A percentile compares a stretch with the other conserved stretches of the same genome.
These are phyloP conservation scores for Bubo blakistoni DNA, from an alignment of 2,113 vertebrate genomes.

Conservation along the genomic window DNA sequence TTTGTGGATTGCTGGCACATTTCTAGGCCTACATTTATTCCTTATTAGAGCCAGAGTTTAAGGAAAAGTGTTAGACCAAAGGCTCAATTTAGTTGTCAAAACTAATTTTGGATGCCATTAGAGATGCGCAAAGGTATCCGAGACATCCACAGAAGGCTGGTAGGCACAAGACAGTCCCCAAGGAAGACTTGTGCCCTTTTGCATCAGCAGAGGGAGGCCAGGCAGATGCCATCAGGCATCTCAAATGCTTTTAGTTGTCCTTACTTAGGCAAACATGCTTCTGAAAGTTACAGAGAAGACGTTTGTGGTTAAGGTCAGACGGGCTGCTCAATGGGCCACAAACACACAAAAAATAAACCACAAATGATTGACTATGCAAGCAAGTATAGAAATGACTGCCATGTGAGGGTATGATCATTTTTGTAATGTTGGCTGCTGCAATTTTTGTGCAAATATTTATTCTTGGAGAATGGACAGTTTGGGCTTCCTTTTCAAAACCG, in stretches of 20 bases:
- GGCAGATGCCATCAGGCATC: neutral
- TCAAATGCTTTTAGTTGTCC: neutral
- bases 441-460: conserved; percentile 16
- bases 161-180: neutral
- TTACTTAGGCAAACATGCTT: neutral
- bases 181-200: neutral
- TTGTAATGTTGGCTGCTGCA: neutral
- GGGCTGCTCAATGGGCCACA: neutral
- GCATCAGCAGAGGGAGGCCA: neutral
- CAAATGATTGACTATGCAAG: neutral
- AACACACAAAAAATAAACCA: neutral
- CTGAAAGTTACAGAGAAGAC: neutral
- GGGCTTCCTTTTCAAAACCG: neutral
- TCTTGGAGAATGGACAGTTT: neutral
- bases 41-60: neutral
- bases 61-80: neutral
- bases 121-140: neutral
- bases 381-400: neutral
- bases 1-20: neutral
- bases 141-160: neutral
- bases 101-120: neutral
- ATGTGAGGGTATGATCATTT: neutral
- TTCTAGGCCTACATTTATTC: neutral
- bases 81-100: neutral
- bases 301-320: neutral